These are phyloP conservation scores for Rhea pennata DNA, from an alignment of 2,113 vertebrate genomes.

Conservation along the genomic window DNA sequence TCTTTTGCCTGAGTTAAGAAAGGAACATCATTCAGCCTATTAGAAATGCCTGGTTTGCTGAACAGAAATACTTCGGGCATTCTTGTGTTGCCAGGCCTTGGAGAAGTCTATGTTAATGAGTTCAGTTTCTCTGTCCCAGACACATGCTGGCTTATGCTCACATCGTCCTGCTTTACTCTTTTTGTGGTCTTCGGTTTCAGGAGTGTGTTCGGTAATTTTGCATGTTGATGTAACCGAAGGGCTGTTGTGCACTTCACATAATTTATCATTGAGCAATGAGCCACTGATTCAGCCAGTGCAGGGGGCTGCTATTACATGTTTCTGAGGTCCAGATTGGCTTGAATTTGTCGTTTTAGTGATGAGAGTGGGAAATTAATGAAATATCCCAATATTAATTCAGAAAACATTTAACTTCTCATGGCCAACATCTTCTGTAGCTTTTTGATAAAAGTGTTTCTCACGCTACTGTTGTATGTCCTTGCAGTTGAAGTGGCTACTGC, in stretches of 20 bases:
- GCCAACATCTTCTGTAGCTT: neutral
- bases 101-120: neutral
- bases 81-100: neutral
- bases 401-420: neutral
- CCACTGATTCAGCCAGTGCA: neutral
- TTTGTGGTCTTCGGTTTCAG: neutral
- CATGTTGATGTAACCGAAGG: neutral
- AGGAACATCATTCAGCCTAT: neutral
- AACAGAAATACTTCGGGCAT: neutral
- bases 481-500: neutral
- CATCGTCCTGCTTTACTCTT: neutral
- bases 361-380: neutral
- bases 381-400: neutral
- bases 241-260: neutral
- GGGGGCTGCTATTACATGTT: neutral
- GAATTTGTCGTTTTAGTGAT: neutral
- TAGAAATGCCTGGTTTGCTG: neutral
- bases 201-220: neutral
- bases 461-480: neutral
- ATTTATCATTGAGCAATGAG: neutral
- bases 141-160: neutral
- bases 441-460: neutral
- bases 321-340: neutral
- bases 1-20: conserved; percentile 34
- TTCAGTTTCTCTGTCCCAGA: neutral